phyloP scores from a whole-genome alignment of 1,140 invertebrate genomes.

The Platorchestia sp. region DNA sequence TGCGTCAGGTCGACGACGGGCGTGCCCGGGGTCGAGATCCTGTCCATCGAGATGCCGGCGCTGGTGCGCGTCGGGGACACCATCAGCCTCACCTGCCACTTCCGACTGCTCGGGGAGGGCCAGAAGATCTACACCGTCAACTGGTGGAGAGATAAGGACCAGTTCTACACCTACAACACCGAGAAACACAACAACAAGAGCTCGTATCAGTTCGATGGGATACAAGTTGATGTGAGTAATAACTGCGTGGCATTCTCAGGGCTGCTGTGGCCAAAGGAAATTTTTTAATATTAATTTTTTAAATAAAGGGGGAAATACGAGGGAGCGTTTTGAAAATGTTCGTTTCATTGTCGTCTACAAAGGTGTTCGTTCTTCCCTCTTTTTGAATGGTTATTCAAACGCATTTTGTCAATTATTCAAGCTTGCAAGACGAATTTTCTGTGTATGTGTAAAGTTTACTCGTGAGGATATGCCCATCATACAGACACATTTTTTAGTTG shows the following conservation, averaged over 20 bases:
- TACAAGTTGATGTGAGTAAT: constrained; percentile 81
- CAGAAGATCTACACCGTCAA: constrained; percentile 82
- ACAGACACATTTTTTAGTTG: too few species aligned
- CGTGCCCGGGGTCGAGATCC: constrained; percentile 60
- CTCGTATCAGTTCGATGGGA: constrained; percentile 78
- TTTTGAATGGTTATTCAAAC: too few species aligned
- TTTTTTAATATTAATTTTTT: too few species aligned
- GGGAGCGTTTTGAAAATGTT: too few species aligned
- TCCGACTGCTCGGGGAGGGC: constrained; percentile 81
- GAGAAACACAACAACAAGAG: constrained; percentile 76
- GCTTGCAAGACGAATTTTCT: background rate
- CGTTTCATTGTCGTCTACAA: too few species aligned
- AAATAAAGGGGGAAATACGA: too few species aligned
- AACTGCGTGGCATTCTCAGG: too few species aligned
- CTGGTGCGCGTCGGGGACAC: constrained; percentile 58
- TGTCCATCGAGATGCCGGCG: constrained; percentile 58
- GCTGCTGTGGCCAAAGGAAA: too few species aligned
- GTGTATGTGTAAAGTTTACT: too few species aligned
- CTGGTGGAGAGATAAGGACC: constrained; percentile 84
- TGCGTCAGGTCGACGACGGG: constrained; percentile 12
- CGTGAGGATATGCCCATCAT: too few species aligned
- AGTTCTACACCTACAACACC: constrained; percentile 81
- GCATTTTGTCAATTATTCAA: background rate
- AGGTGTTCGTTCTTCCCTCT: too few species aligned
- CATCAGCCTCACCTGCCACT: constrained; percentile 79